These are phyloP conservation scores for Augochlorella aurata DNA, from an alignment of 2,888 invertebrate species.

Conservation along the genomic window DNA sequence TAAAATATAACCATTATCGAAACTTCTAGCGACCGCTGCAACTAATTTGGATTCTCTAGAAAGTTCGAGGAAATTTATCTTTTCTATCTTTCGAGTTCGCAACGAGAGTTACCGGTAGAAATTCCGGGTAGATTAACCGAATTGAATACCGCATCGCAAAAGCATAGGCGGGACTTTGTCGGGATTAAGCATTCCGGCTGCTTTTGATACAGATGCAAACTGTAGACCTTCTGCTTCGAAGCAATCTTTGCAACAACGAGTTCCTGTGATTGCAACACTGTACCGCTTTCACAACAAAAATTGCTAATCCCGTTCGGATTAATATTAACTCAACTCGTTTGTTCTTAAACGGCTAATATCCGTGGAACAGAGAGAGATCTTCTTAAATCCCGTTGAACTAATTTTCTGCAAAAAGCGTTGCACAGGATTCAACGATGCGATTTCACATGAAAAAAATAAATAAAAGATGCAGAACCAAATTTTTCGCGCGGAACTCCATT, in stretches of 20 bases:
- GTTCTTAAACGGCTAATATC: neutral
- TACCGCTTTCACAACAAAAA: neutral
- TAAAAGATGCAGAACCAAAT: neutral
- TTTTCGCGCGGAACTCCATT: neutral
- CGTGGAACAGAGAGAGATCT: neutral
- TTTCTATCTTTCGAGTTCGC: neutral
- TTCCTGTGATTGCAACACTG: neutral
- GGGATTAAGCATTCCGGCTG: neutral
- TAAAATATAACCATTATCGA: neutral
- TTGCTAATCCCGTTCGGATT: neutral
- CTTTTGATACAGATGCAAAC: neutral
- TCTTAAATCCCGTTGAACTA: neutral
- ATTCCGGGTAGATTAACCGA: neutral
- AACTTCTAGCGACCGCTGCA: neutral
- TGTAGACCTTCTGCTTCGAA: neutral
- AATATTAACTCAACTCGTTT: neutral
- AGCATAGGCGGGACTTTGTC: neutral
- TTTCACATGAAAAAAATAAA: neutral
- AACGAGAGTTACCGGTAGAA: neutral
- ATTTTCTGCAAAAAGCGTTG: neutral
- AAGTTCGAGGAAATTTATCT: neutral
- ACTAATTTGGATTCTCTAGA: neutral
- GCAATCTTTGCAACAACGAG: neutral
- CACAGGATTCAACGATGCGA: neutral
- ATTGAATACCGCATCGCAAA: neutral